phyloP scores from a whole-genome alignment of 2,888 invertebrate genomes.

The Leptura quadrifasciata region DNA sequence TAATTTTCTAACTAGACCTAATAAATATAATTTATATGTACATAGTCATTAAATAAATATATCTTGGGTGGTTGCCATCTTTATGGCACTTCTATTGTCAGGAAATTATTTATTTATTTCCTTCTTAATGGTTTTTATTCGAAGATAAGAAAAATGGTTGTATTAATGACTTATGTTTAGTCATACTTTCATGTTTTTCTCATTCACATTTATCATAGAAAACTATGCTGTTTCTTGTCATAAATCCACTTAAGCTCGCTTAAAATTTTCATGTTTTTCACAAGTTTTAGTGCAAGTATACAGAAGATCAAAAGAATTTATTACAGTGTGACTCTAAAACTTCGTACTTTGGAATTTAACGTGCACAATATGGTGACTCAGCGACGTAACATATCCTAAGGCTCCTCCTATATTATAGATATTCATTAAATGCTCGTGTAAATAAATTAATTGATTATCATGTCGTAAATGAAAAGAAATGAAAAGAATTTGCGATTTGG shows the following conservation, averaged over 20 bases:
- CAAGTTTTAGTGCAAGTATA: conserved; percentile 1
- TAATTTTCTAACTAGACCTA: not conserved
- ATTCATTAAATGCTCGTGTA: no score
- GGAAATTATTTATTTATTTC: not conserved
- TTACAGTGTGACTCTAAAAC: conserved; percentile 9
- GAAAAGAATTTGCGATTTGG: no score
- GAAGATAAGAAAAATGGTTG: not conserved
- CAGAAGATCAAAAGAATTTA: conserved; percentile 23
- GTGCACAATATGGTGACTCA: not conserved
- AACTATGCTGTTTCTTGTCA: conserved; percentile 19
- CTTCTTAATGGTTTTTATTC: not conserved
- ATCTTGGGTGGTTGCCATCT: not conserved
- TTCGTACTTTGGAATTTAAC: conserved; percentile 10
- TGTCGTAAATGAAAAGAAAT: no score
- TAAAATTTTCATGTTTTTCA: conserved; percentile 19
- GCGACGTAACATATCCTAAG: not conserved
- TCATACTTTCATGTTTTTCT: not conserved
- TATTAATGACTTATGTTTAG: not conserved
- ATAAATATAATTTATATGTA: not conserved
- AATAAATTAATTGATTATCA: no score
- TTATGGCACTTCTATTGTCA: not conserved
- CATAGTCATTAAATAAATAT: not conserved
- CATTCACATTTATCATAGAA: not conserved
- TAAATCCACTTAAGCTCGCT: conserved; percentile 2
- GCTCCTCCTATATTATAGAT: no score